A percentile compares a stretch with the other conserved stretches of the same genome.
These are phyloP conservation scores for Sycophila sp. DNA, from an alignment of 1,140 invertebrate species.

Conservation along the genomic window DNA sequence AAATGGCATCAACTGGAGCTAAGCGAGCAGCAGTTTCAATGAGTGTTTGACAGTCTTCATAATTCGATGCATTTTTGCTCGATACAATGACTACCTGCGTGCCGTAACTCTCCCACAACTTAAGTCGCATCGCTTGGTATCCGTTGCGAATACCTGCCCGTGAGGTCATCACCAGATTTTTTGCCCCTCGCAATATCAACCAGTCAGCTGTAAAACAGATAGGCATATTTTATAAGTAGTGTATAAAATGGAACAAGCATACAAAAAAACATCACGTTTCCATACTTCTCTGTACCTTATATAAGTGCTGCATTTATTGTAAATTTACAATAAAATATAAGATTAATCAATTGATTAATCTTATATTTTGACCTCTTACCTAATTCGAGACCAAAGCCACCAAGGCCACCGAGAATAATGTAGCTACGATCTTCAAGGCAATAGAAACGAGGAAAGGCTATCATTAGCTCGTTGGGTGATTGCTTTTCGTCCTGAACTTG, in stretches of 20 bases:
- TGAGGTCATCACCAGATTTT: constrained; percentile 76
- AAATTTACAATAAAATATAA: too few relatives aligned
- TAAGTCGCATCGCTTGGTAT: constrained; percentile 71
- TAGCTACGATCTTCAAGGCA: constrained; percentile 64
- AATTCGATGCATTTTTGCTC: constrained; percentile 62
- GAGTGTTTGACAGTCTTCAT: constrained; percentile 67
- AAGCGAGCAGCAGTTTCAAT: constrained; percentile 68
- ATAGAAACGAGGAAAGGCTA: constrained; percentile 66
- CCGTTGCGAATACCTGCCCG: constrained; percentile 74
- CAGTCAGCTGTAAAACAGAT: constrained; percentile 68
- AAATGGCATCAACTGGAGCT: constrained; percentile 78
- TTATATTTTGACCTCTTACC: background rate
- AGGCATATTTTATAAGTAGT: too few relatives aligned
- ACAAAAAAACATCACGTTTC: too few relatives aligned
- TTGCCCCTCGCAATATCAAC: constrained; percentile 77
- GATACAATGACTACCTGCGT: constrained; percentile 64
- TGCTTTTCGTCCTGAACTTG: constrained; percentile 67
- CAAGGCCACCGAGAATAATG: constrained; percentile 74
- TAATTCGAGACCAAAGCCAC: constrained; percentile 84
- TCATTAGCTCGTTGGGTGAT: constrained; percentile 45
- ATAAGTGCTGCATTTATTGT: too few relatives aligned
- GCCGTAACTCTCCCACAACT: constrained; percentile 69
- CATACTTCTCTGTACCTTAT: too few relatives aligned
- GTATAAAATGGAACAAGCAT: too few relatives aligned
- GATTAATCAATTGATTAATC: too few relatives aligned